phyloP scores from a whole-genome alignment of 2,797 vertebrate genomes.

The Onychomys arenicola region DNA sequence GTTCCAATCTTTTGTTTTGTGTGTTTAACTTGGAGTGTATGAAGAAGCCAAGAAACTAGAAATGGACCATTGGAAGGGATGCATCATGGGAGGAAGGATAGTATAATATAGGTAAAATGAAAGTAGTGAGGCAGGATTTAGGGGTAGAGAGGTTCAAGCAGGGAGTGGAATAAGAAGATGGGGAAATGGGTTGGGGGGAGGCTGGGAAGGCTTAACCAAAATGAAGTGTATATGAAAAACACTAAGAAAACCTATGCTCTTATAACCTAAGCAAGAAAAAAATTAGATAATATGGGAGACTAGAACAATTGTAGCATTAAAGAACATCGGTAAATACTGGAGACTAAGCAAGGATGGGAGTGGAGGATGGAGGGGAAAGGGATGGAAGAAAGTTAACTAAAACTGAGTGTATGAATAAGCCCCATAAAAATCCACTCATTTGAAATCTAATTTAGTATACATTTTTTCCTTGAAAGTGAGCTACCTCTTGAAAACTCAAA shows the following conservation, averaged over 20 bases:
- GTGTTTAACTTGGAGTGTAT: neutral
- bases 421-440: neutral
- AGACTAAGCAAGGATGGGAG: neutral
- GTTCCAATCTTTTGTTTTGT: neutral
- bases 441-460: neutral
- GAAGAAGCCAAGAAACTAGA: neutral
- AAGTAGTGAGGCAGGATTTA: neutral
- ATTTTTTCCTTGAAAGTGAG: neutral
- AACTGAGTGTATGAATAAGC: neutral
- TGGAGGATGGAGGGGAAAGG: neutral
- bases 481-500: conserved; percentile 24
- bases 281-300: neutral
- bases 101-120: neutral
- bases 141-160: neutral
- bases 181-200: too few species aligned
- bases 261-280: neutral
- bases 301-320: neutral
- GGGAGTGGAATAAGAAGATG: neutral
- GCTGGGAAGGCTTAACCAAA: neutral
- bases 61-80: neutral
- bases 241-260: neutral
- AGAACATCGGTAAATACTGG: neutral
- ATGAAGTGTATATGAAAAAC: neutral
- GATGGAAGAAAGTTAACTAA: neutral
- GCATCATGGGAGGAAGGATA: neutral